Evolutionary conservation across 2,113 vertebrate genomes (phyloP).

Genomic region (Petaurus breviceps): DNA sequence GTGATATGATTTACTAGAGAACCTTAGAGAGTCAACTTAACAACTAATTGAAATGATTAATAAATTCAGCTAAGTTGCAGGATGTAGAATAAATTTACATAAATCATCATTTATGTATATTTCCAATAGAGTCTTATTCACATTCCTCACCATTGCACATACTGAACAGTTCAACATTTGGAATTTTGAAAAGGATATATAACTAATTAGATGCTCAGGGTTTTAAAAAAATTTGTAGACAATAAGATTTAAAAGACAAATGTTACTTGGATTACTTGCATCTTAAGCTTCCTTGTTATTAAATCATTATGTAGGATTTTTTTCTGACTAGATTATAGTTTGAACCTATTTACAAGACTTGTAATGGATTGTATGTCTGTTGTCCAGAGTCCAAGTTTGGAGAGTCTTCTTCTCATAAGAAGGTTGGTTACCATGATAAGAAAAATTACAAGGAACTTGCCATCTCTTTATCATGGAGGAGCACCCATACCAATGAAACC

Average conservation of each 20-base stretch:
- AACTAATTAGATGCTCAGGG: neutral
- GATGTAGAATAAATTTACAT: neutral
- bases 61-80: neutral
- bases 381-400: neutral
- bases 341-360: neutral
- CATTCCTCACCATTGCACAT: neutral
- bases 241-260: neutral
- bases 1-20: neutral
- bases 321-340: neutral
- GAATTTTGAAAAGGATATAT: neutral
- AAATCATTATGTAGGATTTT: neutral
- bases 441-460: neutral
- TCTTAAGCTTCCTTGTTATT: neutral
- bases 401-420: neutral
- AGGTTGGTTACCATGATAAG: neutral
- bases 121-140: neutral
- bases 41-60: neutral
- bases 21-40: neutral
- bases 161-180: neutral
- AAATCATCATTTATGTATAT: neutral
- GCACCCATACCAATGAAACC: neutral
- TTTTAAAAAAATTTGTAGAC: neutral
- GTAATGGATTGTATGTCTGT: neutral
- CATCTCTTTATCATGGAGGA: neutral
- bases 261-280: neutral